Evolutionary conservation across 1,140 invertebrate genomes (phyloP).

Genomic region (Trichomalopsis sarcophagae): DNA sequence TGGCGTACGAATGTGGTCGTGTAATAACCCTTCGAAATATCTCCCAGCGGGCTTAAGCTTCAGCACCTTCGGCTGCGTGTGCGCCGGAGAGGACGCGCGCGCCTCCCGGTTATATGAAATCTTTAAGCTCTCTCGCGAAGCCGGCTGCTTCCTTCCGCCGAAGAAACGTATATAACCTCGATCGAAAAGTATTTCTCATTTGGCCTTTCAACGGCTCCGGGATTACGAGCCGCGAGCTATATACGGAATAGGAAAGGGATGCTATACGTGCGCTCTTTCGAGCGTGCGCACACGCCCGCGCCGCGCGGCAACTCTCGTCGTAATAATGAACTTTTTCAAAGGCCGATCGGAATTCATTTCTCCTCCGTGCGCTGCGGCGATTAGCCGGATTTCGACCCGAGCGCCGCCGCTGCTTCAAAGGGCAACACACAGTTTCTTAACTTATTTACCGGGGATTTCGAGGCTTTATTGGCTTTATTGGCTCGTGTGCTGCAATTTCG

Average conservation of each 20-base stretch:
- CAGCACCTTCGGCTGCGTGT: background rate
- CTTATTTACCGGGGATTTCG: background rate
- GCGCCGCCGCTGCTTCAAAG: background rate
- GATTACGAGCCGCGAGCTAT: conserved; percentile 59
- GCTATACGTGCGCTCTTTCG: background rate
- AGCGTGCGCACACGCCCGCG: background rate
- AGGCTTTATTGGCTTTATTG: conserved; percentile 26
- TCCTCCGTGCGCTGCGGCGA: background rate
- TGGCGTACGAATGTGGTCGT: background rate
- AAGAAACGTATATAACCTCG: conserved; percentile 50
- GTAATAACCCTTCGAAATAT: conserved; percentile 52
- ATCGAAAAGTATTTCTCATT: conserved; percentile 74
- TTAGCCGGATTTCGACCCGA: conserved; percentile 1
- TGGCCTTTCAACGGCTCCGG: conserved; percentile 67
- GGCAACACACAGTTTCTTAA: background rate
- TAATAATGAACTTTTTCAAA: conserved; percentile 40
- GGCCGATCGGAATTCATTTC: conserved; percentile 9
- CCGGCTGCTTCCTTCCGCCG: background rate
- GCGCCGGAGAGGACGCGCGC: background rate
- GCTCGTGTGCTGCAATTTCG: background rate
- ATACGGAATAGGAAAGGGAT: background rate
- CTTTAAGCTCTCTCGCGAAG: conserved; percentile 57
- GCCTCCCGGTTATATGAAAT: conserved; percentile 58
- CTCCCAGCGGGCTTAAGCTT: conserved; percentile 43
- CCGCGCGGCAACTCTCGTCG: background rate